These are phyloP conservation scores for Polydrusus cervinus DNA, from an alignment of 2,888 invertebrate genomes.

Conservation along the genomic window DNA sequence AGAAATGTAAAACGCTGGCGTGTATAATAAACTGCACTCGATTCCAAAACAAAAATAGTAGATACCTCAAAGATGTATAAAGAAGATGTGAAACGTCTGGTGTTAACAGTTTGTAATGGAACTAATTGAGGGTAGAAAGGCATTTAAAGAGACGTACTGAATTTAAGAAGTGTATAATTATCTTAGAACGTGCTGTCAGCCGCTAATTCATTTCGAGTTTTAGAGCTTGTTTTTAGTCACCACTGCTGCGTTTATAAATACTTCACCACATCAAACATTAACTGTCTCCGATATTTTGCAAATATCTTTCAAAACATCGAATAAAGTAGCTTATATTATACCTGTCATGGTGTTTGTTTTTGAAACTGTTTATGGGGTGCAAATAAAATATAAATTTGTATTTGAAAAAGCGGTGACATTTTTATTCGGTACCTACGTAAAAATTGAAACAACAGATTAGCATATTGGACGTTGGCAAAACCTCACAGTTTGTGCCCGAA, in stretches of 20 bases:
- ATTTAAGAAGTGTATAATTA: slow-evolving; percentile 36
- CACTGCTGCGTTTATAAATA: slow-evolving; percentile 58
- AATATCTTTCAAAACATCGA: slow-evolving; percentile 60
- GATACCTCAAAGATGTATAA: slow-evolving; percentile 35
- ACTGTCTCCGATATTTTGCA: slow-evolving; percentile 60
- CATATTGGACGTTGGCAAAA: too few relatives aligned
- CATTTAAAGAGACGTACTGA: slow-evolving; percentile 36
- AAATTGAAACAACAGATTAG: not conserved
- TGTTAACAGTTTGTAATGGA: slow-evolving; percentile 47
- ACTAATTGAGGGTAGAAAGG: slow-evolving; percentile 48
- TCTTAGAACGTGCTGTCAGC: slow-evolving; percentile 38
- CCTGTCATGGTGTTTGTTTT: slow-evolving; percentile 36
- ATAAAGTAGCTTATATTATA: slow-evolving; percentile 49
- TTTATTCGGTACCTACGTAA: not conserved
- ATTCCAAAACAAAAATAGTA: slow-evolving; percentile 38
- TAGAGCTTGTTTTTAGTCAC: slow-evolving; percentile 34
- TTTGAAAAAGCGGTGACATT: not conserved
- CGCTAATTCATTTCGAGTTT: slow-evolving; percentile 41
- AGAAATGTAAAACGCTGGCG: not conserved
- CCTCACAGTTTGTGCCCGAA: too few relatives aligned
- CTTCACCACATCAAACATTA: slow-evolving; percentile 58
- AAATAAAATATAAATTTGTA: slow-evolving; percentile 34
- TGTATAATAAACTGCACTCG: not conserved
- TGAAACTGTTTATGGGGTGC: slow-evolving; percentile 23
- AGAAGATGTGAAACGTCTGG: slow-evolving; percentile 48